Percentiles rank a stretch among this genome's conserved stretches.
Conservation (phyloP, 2,113 vertebrate species). For the Cryptomyrus ogoouensis region DNA sequence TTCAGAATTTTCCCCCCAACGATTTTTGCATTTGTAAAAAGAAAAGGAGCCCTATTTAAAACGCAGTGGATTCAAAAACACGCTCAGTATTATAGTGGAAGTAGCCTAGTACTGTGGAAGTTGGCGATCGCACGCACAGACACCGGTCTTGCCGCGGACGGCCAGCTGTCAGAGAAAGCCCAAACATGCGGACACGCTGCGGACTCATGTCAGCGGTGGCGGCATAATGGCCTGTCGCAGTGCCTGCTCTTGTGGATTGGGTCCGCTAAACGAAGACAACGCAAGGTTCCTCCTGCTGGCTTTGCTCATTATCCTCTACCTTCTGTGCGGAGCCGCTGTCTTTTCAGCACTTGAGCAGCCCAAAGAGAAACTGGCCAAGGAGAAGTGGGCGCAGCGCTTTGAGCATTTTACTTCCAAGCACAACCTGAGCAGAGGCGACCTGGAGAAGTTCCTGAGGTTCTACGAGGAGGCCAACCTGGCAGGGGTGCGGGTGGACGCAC, state of each 20-base stretch:
- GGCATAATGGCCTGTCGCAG: slow-evolving; percentile 61
- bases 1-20: neutral
- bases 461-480: slow-evolving; percentile 67
- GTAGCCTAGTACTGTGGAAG: neutral
- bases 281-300: slow-evolving; percentile 70
- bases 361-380: slow-evolving; percentile 61
- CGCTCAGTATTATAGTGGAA: neutral
- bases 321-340: slow-evolving; percentile 53
- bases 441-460: slow-evolving; percentile 62
- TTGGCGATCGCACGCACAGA: neutral
- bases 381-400: slow-evolving; percentile 64
- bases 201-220: neutral
- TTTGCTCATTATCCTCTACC: slow-evolving; percentile 63
- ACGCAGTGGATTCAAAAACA: neutral
- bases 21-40: neutral
- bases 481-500: slow-evolving; percentile 62
- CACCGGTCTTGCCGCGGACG: neutral
- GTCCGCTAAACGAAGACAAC: slow-evolving; percentile 66
- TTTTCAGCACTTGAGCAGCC: slow-evolving; percentile 75
- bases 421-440: slow-evolving; percentile 63
- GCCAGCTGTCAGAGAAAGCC: neutral
- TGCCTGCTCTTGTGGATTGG: slow-evolving; percentile 49
- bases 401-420: slow-evolving; percentile 64
- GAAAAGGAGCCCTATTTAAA: neutral
- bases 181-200: neutral